Percentiles rank a stretch among this genome's conserved stretches.
These are phyloP conservation scores for Creontiades dilutus DNA, from an alignment of 2,888 invertebrate genomes.

Conservation along the genomic window DNA sequence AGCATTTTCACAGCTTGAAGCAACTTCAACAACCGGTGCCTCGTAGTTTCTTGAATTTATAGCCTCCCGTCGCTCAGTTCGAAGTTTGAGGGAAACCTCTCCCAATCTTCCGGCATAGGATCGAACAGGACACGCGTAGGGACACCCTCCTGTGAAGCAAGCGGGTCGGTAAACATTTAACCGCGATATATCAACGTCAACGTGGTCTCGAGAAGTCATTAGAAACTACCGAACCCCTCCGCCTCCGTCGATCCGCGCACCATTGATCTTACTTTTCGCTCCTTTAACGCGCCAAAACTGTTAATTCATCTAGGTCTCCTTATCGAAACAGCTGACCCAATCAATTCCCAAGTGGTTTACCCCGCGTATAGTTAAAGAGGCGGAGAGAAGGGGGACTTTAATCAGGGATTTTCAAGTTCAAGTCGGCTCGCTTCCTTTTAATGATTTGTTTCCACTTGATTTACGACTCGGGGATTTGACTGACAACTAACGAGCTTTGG, in stretches of 20 bases:
- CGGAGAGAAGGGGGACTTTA: not conserved
- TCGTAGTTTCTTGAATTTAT: not conserved
- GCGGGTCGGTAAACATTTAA: slow-evolving; percentile 51
- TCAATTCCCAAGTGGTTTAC: slow-evolving; percentile 30
- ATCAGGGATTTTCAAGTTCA: slow-evolving; percentile 33
- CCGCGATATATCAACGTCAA: slow-evolving; percentile 67
- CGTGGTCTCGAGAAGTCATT: slow-evolving; percentile 38
- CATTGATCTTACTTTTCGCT: slow-evolving; percentile 38
- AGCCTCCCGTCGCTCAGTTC: not conserved
- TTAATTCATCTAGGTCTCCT: slow-evolving; percentile 31
- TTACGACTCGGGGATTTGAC: slow-evolving; percentile 24
- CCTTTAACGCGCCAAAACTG: not conserved
- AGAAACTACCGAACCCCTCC: slow-evolving; percentile 15
- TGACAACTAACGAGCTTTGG: slow-evolving; percentile 36
- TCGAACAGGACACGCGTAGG: not conserved
- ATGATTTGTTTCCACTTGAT: slow-evolving; percentile 29
- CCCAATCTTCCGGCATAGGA: not conserved
- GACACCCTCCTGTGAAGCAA: not conserved
- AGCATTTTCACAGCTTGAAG: no score
- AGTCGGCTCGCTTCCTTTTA: slow-evolving; percentile 6
- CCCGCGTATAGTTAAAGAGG: not conserved
- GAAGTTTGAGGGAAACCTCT: not conserved
- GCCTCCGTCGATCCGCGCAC: not conserved
- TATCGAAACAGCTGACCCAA: slow-evolving; percentile 32
- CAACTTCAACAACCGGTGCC: no score